These are phyloP conservation scores for Crotalus tigris DNA, from an alignment of 2,113 vertebrate species.

Conservation along the genomic window DNA sequence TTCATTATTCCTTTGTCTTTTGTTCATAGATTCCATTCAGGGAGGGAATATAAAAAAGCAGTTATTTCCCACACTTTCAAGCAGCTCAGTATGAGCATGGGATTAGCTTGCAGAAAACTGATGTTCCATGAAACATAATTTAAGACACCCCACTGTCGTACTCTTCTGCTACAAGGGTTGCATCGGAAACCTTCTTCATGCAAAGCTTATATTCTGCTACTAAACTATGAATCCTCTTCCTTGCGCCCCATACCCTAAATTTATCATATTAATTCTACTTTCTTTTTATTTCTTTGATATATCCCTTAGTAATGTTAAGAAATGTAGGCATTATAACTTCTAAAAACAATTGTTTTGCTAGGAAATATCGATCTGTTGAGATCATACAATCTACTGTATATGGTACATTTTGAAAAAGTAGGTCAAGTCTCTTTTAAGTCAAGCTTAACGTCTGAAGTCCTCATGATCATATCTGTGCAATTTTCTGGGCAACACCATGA, in stretches of 20 bases:
- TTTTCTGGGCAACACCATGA: not conserved
- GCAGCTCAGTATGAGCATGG: not conserved
- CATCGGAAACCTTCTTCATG: not conserved
- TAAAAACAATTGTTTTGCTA: not conserved
- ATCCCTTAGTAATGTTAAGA: not conserved
- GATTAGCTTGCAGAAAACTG: not conserved
- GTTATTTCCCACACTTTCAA: not conserved
- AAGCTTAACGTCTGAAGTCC: not conserved
- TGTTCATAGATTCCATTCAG: not conserved
- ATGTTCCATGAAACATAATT: not conserved
- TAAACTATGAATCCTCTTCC: not conserved
- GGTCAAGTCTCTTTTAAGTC: not conserved
- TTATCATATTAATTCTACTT: not conserved
- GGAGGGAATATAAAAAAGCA: not conserved
- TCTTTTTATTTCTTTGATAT: not conserved
- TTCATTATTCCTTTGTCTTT: not conserved
- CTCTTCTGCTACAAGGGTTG: not conserved
- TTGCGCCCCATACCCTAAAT: not conserved
- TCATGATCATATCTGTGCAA: not conserved
- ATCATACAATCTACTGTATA: not conserved
- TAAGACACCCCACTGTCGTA: not conserved
- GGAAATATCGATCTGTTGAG: not conserved
- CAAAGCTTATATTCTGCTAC: not conserved
- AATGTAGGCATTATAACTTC: not conserved
- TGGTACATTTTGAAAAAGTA: not conserved